Percentiles rank a stretch among this genome's conserved stretches.
Evolutionary conservation across 2,113 vertebrate genomes (phyloP).

Genomic region (Lipophrys pholis): DNA sequence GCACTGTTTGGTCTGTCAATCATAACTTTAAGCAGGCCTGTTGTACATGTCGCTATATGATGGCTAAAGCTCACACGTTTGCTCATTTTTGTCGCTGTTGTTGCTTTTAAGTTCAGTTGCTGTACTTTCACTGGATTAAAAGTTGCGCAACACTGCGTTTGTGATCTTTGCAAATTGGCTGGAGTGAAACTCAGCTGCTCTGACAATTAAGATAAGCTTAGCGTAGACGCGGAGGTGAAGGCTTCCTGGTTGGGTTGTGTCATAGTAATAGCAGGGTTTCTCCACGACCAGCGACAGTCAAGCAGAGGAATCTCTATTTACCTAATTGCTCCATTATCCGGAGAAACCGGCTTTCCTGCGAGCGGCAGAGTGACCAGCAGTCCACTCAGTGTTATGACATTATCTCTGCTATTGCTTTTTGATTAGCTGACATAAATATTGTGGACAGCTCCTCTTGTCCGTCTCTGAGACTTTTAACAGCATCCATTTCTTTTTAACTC

Average conservation of each 20-base stretch:
- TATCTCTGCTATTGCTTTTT: conserved; percentile 32
- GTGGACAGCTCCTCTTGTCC: no score
- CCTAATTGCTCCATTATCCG: conserved; percentile 63
- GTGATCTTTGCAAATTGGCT: conserved; percentile 43
- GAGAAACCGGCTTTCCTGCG: conserved; percentile 73
- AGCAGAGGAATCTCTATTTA: conserved; percentile 76
- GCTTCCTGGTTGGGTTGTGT: conserved; percentile 55
- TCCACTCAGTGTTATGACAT: conserved; percentile 48
- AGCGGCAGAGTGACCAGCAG: conserved; percentile 35
- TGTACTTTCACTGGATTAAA: conserved; percentile 61
- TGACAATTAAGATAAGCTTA: conserved; percentile 73
- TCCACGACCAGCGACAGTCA: conserved; percentile 56
- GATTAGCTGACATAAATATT: conserved; percentile 23
- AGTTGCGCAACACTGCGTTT: conserved; percentile 68
- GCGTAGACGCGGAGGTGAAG: conserved; percentile 64
- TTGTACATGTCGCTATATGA: background rate
- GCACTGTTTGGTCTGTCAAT: conserved; percentile 26
- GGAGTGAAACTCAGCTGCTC: conserved; percentile 63
- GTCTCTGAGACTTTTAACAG: no score
- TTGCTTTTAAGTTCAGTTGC: conserved; percentile 38
- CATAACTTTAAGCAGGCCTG: background rate
- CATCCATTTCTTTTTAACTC: no score
- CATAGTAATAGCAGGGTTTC: conserved; percentile 71
- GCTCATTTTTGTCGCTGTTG: conserved; percentile 58
- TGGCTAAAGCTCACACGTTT: conserved; percentile 55